These are phyloP conservation scores for Volucella zonaria DNA, from an alignment of 2,888 invertebrate genomes.

Conservation along the genomic window DNA sequence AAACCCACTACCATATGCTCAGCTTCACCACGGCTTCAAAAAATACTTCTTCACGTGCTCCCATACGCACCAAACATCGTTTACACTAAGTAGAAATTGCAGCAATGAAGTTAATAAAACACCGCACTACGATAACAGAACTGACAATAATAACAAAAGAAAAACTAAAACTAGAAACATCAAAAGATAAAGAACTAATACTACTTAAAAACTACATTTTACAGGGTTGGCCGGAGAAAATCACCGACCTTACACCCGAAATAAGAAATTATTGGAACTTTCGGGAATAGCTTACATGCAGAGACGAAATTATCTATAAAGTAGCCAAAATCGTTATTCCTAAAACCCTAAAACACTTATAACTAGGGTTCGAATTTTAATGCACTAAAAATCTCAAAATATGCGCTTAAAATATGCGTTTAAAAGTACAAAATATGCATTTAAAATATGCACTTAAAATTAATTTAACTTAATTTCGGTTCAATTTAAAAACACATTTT, in stretches of 20 bases:
- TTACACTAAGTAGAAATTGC: slow-evolving; percentile 72
- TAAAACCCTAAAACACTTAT: neutral
- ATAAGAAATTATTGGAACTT: slow-evolving; percentile 42
- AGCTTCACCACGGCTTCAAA: slow-evolving; percentile 73
- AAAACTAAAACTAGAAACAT: slow-evolving; percentile 47
- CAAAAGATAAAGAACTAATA: slow-evolving; percentile 1
- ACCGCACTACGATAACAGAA: slow-evolving; percentile 54
- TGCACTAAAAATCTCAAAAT: too few relatives aligned
- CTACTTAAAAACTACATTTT: slow-evolving; percentile 51
- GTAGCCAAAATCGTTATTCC: slow-evolving; percentile 59
- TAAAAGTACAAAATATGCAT: too few relatives aligned
- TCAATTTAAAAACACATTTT: too few relatives aligned
- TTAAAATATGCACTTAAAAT: too few relatives aligned
- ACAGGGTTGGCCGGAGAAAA: slow-evolving; percentile 55
- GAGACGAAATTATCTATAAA: slow-evolving; percentile 59
- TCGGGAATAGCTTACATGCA: slow-evolving; percentile 48
- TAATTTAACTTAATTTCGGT: too few relatives aligned
- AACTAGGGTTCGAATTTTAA: too few relatives aligned
- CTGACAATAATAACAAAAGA: slow-evolving; percentile 35
- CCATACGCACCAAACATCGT: too few relatives aligned
- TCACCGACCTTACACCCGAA: slow-evolving; percentile 25
- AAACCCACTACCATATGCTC: too few relatives aligned
- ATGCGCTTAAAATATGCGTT: too few relatives aligned
- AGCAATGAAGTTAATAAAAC: slow-evolving; percentile 32
- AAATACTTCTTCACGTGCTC: slow-evolving; percentile 75